Evolutionary conservation across 2,888 invertebrate genomes (phyloP), one percentile per base, ranked within the genome.

Genomic region (Latheticus oryzae): DNA sequence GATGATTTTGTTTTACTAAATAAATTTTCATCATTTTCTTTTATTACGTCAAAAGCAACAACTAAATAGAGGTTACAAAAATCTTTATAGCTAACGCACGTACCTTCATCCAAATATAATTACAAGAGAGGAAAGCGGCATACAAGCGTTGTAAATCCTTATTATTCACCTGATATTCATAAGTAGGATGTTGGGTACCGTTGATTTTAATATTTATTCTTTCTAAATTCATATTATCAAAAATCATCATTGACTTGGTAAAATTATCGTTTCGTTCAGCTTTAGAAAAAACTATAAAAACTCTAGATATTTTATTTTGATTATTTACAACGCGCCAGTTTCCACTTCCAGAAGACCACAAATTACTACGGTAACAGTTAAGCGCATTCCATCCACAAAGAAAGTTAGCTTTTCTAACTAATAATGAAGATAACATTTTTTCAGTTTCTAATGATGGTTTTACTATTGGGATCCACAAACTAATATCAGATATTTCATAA

Each of bases 331-430:
- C 38, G 33, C 5, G 33, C 12, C 33, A 32, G 33, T 5, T 32
- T 32, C 33, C 33, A 32, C 33, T 32, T 32, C 23, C 38, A 38
- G 38, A 38, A 38, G 38, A 38, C 38, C 38, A 38, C 9, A 38
- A 38, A 21, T 21, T 38, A 38, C 38, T 38, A 38, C 38, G 16
- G 38, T 38, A 38, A 38, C 38, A 38, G 38, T 38, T 38, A 38
- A 38, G 23, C 11, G 38, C 38, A 38, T 38, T 38, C 38, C 23
- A 38, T 15, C 38, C 23, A 21, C 23, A 38, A 38, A 38, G 38
- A 19, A 38, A 38, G 23, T 38, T 37, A 15, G 19, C 19, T 38
- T 21, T 38, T n/a, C 38, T 21, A 38, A 38, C 21, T 38, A 38
- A 38, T 19, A 21, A 38, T 21, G 23, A 38, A 13, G 21, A 21